Percentiles rank a stretch among this genome's conserved stretches.
Conservation (phyloP, 2,888 invertebrate species). For the Aethes cnicana region DNA sequence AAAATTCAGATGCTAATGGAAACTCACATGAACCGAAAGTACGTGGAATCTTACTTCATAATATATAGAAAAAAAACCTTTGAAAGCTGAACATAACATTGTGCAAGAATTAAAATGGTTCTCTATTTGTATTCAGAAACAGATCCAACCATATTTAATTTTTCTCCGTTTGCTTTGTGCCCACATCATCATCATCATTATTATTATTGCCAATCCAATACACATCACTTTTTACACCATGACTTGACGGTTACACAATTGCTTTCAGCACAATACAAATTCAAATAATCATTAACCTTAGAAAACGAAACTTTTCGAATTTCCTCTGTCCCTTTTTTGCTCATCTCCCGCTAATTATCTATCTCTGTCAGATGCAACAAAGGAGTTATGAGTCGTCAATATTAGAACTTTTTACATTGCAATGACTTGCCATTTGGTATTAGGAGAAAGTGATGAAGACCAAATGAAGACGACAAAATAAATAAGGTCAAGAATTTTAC, state of each 20-base stretch:
- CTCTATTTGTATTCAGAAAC: not conserved
- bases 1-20: no score
- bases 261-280: constrained; percentile 17
- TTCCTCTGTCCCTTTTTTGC: constrained; percentile 25
- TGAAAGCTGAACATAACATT: no score
- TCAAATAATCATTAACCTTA: constrained; percentile 35
- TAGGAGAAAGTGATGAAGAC: constrained; percentile 20
- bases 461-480: constrained; percentile 1
- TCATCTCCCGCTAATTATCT: constrained; percentile 10
- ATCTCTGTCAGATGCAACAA: constrained; percentile 30
- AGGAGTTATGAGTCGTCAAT: constrained; percentile 34
- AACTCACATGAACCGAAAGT: no score
- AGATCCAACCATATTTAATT: constrained; percentile 8
- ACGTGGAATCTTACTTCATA: no score
- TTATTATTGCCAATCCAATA: constrained; percentile 15
- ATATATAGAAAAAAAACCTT: no score
- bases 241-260: constrained; percentile 25
- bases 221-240: constrained; percentile 28
- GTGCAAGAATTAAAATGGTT: no score
- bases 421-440: constrained; percentile 31
- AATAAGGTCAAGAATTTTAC: constrained; percentile 18
- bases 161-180: constrained; percentile 7
- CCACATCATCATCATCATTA: constrained; percentile 22
- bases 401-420: constrained; percentile 27
- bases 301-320: constrained; percentile 38